These are phyloP conservation scores for Axea sp. DNA, from an alignment of 2,888 invertebrate species.

Conservation along the genomic window DNA sequence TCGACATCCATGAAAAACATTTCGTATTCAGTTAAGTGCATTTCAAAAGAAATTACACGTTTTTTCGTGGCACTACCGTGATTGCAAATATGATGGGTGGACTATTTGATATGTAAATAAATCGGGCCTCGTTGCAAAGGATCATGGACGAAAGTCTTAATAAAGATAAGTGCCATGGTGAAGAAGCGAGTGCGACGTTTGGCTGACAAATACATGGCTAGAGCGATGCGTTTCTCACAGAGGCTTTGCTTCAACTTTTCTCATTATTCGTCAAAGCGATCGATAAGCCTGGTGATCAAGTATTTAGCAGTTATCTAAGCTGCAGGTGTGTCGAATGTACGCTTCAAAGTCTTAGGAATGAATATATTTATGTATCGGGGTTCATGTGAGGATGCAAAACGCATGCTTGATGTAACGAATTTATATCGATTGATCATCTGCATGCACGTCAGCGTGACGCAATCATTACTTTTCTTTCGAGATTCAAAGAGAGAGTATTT, in stretches of 20 bases:
- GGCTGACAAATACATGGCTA: background rate
- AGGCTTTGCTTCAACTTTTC: constrained; percentile 18
- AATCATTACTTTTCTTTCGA: constrained; percentile 20
- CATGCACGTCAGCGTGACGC: constrained; percentile 29
- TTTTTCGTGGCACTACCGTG: too few species aligned
- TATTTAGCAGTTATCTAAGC: constrained; percentile 19
- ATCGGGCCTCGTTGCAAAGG: too few species aligned
- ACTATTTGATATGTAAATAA: too few species aligned
- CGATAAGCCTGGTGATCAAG: constrained; percentile 37
- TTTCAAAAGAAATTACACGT: too few species aligned
- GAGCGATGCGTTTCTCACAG: background rate
- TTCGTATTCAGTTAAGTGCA: too few species aligned
- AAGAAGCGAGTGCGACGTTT: background rate
- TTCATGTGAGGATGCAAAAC: constrained; percentile 22
- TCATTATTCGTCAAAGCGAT: constrained; percentile 35
- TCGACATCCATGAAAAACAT: too few species aligned
- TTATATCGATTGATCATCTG: constrained; percentile 21
- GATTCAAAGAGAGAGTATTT: too few species aligned
- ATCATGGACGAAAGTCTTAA: constrained; percentile 15
- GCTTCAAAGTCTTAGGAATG: constrained; percentile 22
- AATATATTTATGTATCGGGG: constrained; percentile 27
- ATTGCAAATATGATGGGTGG: too few species aligned
- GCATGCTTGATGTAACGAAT: constrained; percentile 10
- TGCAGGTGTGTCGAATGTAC: constrained; percentile 20
- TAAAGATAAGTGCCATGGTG: constrained; percentile 21